Conservation (phyloP, 2,113 vertebrate genomes). For the Poeciliopsis occidentalis region DNA sequence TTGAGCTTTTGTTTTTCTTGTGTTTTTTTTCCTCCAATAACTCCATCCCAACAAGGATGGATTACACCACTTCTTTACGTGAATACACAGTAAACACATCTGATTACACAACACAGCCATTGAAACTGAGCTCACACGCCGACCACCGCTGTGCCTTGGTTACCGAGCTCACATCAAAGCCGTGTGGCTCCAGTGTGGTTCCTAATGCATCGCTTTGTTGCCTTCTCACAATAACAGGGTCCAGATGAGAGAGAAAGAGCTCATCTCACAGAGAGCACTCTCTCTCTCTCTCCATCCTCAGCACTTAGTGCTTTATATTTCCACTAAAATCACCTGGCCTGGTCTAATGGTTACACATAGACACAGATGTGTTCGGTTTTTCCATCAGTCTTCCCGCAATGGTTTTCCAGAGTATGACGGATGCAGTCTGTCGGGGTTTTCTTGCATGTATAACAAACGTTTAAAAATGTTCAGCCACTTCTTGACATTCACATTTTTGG, state of each 20-base stretch:
- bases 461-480: conserved; percentile 3
- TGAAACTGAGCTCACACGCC: conserved; percentile 72
- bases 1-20: conserved; percentile 38
- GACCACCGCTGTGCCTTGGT: conserved; percentile 74
- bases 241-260: conserved; percentile 80
- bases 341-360: conserved; percentile 68
- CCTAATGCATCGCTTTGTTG: conserved; percentile 83
- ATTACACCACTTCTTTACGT: conserved; percentile 71
- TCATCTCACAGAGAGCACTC: conserved; percentile 70
- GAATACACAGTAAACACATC: conserved; percentile 77
- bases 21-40: conserved; percentile 29
- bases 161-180: conserved; percentile 81
- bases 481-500: conserved; percentile 2
- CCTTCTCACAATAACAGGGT: conserved; percentile 80
- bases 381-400: conserved; percentile 58
- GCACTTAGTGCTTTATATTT: conserved; percentile 79
- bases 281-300: conserved; percentile 67
- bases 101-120: conserved; percentile 79
- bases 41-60: conserved; percentile 62
- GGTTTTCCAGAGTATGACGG: conserved; percentile 52
- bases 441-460: conserved; percentile 47
- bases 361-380: conserved; percentile 30
- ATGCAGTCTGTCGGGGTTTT: conserved; percentile 34
- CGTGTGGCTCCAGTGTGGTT: conserved; percentile 68
- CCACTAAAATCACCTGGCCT: conserved; percentile 80